Base-by-base conservation (phyloP, 2,113 vertebrate species). In the Rhea pennata region DNA sequence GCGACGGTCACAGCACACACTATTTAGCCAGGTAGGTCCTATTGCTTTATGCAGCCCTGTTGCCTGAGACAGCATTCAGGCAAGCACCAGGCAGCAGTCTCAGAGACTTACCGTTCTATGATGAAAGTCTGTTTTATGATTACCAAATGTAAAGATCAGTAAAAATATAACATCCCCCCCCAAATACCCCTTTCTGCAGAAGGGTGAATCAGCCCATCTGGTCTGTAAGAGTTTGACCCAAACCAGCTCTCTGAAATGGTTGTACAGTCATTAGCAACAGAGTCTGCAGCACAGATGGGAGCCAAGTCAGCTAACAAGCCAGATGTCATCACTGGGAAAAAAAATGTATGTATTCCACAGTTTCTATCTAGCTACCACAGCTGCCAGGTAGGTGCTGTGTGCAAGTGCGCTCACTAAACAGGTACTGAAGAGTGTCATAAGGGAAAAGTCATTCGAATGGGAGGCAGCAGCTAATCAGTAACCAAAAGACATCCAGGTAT, bases 221-320 rank as follows among this genome's bases (percentile, higher is more conserved):
- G 88, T 88, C 58, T 79, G 15, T 6, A 48, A 84, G 44, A 2
- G 5, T 56, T 64, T 96, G 89, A 94, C 91, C 85, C 76, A 90
- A 48, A 78, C n/a, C 42, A 87, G 53, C 79, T 88, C 88, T 70
- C 87, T 84, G 72, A 58, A 79, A 84, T 65, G 76, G 62, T 14
- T 88, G 59, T 51, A 84, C 53, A 59, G 46, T 84, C 83, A 92
- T 96, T 95, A 97, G 67, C 58, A 73, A 73, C 4, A 4, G 82
- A 75, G 42, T 24, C 77, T 92, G 66, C 48, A 88, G 59, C 2
- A 5, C 62, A 85, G 85, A 92, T 2, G 5, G 77, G 67, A 90
- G 79, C 95, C 90, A 93, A 95, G 42, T 62, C 82, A 95, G 91
- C 70, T 93, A 96, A 95, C 89, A 92, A 94, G 79, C 85, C 96